Base-by-base conservation (phyloP, 2,113 vertebrate genomes). In the Poeciliopsis prolifica region DNA sequence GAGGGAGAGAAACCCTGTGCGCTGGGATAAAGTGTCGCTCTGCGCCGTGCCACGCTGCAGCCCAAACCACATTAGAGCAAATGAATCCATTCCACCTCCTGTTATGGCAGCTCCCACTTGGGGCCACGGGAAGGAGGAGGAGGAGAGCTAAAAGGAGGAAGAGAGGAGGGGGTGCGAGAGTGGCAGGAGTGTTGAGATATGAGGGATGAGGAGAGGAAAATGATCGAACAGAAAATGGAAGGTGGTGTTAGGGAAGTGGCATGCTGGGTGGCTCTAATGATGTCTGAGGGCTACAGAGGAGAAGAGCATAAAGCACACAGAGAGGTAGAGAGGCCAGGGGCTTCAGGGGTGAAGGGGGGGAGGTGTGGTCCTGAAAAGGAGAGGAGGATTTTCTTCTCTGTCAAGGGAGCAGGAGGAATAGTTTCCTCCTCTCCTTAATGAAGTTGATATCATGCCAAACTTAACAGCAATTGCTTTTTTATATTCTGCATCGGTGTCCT, bases 11-110 rank as follows among this genome's bases (percentile, higher is more conserved):
- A 72, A 76, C 83, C 81, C 74, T 26, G 79, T 79, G 80, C 68
- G 67, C 74, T 69, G 79, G 79, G 88, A 86, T 87, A 90, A 90
- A 87, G 88, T 88, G 87, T 92, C 80, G 74, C 89, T 42, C 93
- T 89, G 87, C 84, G 92, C 92, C 91, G 88, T 92, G 94, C 94
- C 92, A 86, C 84, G 89, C 93, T 88, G 91, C 93, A 94, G 94
- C 93, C 95, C 95, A 88, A 94, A 94, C 94, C 92, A 87, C 94
- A 94, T 92, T 95, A 94, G 94, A 95, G 94, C 90, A 95, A 93
- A 91, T 90, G 94, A 94, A 93, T 94, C 95, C 75, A 94, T 94
- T 96, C 87, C 89, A 93, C 87, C 91, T 92, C 91, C 92, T 92
- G 84, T 93, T 93, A 94, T 91, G 92, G 92, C 92, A 91, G 92